Conservation (phyloP, 2,113 vertebrate species). For the Ginglymostoma cirratum region DNA sequence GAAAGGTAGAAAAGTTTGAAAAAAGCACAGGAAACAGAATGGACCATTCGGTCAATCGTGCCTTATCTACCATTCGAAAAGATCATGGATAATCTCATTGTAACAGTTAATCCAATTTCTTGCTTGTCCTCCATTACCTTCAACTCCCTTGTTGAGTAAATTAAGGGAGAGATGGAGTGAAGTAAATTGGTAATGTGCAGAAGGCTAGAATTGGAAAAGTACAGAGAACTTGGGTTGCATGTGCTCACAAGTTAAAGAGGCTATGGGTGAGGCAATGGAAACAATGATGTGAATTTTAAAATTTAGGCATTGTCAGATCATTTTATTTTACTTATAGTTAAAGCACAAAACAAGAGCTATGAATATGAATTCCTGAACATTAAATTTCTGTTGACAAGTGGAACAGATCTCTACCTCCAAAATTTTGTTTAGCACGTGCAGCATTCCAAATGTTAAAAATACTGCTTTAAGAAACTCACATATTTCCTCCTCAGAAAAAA, state of each 20-base stretch:
- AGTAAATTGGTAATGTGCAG: too few relatives aligned
- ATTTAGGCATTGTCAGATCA: neutral
- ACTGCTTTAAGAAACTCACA: too few relatives aligned
- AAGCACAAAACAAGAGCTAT: neutral
- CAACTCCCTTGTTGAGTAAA: neutral
- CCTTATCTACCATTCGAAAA: neutral
- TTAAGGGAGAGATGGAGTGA: neutral
- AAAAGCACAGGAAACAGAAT: neutral
- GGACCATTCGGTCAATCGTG: neutral
- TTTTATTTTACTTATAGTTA: neutral
- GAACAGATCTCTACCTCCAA: neutral
- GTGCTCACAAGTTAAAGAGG: neutral
- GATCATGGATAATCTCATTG: neutral
- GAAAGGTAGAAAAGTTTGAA: neutral
- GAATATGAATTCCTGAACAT: conserved; percentile 1
- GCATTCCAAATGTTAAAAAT: neutral
- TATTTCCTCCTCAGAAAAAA: neutral
- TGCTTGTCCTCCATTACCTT: neutral
- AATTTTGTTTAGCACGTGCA: neutral
- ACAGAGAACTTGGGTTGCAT: neutral
- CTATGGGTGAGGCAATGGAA: neutral
- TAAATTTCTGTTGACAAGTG: neutral
- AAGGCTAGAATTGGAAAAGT: neutral
- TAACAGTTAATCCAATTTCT: neutral
- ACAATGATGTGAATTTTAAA: neutral